A percentile compares a stretch with the other conserved stretches of the same genome.
Evolutionary conservation across 2,888 invertebrate species (phyloP).

Genomic region (Plagiodera versicolora): DNA sequence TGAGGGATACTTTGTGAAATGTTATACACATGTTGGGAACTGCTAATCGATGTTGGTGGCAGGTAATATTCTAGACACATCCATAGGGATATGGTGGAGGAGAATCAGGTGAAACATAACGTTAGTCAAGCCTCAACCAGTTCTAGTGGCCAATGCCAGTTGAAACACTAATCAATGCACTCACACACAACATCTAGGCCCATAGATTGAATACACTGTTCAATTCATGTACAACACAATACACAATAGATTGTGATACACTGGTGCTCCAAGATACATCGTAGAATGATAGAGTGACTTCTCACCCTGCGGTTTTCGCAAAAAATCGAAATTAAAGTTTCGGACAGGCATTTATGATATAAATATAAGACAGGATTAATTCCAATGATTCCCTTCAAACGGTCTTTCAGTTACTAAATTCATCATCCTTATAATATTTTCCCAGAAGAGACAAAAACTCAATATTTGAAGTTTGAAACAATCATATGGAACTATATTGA

Average conservation of each 20-base stretch:
- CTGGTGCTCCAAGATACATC: no score
- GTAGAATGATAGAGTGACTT: no score
- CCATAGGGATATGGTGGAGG: conserved; percentile 41
- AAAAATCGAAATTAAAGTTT: no score
- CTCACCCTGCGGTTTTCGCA: no score
- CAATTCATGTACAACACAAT: background rate
- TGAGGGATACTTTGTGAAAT: background rate
- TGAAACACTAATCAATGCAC: conserved; percentile 52
- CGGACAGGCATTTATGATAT: no score
- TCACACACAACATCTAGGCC: conserved; percentile 42
- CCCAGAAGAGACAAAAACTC: no score
- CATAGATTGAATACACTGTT: background rate
- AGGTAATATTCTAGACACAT: background rate
- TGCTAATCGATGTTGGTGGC: background rate
- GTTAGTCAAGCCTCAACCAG: conserved; percentile 45
- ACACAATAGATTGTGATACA: background rate
- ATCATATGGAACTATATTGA: no score
- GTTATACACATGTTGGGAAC: background rate
- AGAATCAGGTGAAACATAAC: conserved; percentile 47
- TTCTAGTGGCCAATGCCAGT: conserved; percentile 52
- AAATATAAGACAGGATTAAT: no score
- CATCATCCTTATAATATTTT: no score
- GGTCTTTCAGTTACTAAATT: no score
- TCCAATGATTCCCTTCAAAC: no score
- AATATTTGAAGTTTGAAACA: no score